Evolutionary conservation across 2,888 invertebrate species (phyloP).

Genomic region (Ceramica pisi): DNA sequence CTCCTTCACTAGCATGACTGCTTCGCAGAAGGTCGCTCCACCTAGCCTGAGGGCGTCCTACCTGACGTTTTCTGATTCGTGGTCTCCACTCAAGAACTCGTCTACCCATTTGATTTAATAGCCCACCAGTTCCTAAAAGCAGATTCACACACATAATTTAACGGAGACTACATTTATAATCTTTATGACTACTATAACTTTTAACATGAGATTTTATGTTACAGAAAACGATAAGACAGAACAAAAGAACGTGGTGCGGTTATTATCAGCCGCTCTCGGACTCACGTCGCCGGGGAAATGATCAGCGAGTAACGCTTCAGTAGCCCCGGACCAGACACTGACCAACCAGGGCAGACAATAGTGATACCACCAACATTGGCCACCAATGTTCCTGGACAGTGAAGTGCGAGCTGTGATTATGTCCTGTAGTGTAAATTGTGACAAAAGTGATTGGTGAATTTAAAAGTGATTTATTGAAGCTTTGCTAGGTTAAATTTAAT

Average conservation of each 20-base stretch:
- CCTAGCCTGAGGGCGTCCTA: too few relatives aligned
- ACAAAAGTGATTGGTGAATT: slow-evolving; percentile 32
- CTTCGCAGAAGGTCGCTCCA: too few relatives aligned
- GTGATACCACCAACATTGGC: slow-evolving; percentile 56
- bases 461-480: slow-evolving; percentile 47
- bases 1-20: too few relatives aligned
- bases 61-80: too few relatives aligned
- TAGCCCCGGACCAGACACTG: slow-evolving; percentile 23
- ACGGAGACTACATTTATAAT: too few relatives aligned
- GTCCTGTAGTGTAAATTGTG: slow-evolving; percentile 57
- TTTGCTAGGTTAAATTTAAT: slow-evolving; percentile 15
- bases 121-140: too few relatives aligned
- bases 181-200: too few relatives aligned
- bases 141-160: too few relatives aligned
- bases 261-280: slow-evolving; percentile 95
- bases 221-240: slow-evolving; percentile 93
- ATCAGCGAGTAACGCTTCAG: slow-evolving; percentile 64
- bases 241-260: slow-evolving; percentile 94
- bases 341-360: slow-evolving; percentile 38
- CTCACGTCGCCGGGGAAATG: slow-evolving; percentile 88
- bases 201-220: too few relatives aligned
- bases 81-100: too few relatives aligned
- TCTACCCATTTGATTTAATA: too few relatives aligned
- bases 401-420: slow-evolving; percentile 58
- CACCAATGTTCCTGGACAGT: slow-evolving; percentile 34